phyloP scores from a whole-genome alignment of 2,113 vertebrate species.

The Sceloporus undulatus region DNA sequence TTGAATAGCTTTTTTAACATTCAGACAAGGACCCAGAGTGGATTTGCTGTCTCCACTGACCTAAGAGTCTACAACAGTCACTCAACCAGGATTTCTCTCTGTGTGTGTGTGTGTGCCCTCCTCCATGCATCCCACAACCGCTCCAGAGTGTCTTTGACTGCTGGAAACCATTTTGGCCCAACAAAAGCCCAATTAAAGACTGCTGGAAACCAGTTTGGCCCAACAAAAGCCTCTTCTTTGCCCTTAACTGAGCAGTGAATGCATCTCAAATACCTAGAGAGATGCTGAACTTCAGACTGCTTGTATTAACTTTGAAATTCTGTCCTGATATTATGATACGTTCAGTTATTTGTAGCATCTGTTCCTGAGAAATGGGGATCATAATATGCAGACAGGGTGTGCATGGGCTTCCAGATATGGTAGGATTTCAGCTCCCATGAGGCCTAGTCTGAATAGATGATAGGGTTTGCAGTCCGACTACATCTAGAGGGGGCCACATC shows the following conservation, averaged over 20 bases:
- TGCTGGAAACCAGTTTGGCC: background rate
- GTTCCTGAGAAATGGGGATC: slow-evolving; percentile 4
- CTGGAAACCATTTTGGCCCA: background rate
- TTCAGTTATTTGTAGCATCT: background rate
- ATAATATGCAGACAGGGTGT: too few species aligned
- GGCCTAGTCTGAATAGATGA: too few species aligned
- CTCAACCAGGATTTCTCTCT: too few species aligned
- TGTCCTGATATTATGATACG: background rate
- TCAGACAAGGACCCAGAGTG: too few species aligned
- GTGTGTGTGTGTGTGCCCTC: too few species aligned
- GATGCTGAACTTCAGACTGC: background rate
- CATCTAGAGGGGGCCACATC: background rate
- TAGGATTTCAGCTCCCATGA: too few species aligned
- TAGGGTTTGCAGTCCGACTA: too few species aligned
- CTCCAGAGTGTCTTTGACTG: too few species aligned
- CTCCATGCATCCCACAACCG: too few species aligned
- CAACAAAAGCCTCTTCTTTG: background rate
- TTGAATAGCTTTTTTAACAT: too few species aligned
- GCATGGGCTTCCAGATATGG: background rate
- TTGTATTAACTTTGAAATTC: slow-evolving; percentile 6
- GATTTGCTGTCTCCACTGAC: too few species aligned
- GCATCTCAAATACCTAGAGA: background rate
- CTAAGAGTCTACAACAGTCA: too few species aligned
- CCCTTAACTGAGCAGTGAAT: background rate
- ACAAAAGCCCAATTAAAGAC: background rate